Evolutionary conservation across 2,888 invertebrate genomes (phyloP), one percentile per base, ranked within the genome.

Genomic region (Oscheius sp.): DNA sequence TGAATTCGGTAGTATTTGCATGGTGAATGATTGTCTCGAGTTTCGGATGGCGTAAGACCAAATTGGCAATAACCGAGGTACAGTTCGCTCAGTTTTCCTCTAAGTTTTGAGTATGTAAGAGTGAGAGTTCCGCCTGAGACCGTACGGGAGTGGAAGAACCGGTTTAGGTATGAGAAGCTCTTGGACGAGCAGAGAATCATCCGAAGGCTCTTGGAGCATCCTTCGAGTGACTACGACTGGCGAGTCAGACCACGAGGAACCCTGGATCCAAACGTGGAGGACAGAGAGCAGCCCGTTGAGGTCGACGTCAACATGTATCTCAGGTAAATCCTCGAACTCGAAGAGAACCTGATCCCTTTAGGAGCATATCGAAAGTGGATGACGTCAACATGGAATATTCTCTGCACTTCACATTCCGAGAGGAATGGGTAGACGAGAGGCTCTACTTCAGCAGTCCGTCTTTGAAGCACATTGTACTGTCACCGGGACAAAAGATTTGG

Each of bases 401-500:
- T 90, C 95, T 96, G 88, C 96, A 96, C 91, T 92, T 96, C 90
- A 96, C 96, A 85, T 96, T 96, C 92, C 93, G 96, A 91, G 79
- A 79, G 42, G 79, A 96, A 91, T 96, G 96, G 96, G 91, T 94
- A 89, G 96, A 96, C 90, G 96, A 96, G 91, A 92, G 96, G 87
- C 84, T 90, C 50, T 83, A 85, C 66, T 90, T 89, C 81, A 84
- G 87, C 77, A 87, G 89, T 35, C 73, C 74, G 35, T 59, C 66
- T 5, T 78, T 85, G 9, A 70, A 76, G n/a, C 85, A 86, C 70
- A 85, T 86, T 51, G 80, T 86, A 29, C 76, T 86, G 9, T 74
- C 80, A 9, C 83, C 84, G 0, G 84, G 76, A 35, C 85, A 86
- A 70, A 81, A 81, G 53, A 79, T 79, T 48, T 79, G 79, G 79